Evolutionary conservation across 2,113 vertebrate species (phyloP).

Genomic region (Marmota flaviventris): DNA sequence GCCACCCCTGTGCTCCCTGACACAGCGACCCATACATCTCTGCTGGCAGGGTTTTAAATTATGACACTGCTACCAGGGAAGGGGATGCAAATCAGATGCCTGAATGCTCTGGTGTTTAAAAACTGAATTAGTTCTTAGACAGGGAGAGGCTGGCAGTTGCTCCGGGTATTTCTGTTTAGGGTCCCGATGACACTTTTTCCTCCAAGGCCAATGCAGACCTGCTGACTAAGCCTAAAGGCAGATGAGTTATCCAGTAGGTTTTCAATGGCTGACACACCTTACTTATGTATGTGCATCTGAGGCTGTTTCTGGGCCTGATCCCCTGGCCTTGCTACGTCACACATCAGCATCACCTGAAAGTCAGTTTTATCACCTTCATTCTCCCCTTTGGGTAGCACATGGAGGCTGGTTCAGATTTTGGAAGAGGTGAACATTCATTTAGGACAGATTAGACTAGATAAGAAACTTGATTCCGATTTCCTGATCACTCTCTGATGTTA

Average conservation of each 20-base stretch:
- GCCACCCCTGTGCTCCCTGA: slow-evolving; percentile 73
- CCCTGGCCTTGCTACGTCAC: fast-evolving
- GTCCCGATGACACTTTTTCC: neutral
- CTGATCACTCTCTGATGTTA: neutral
- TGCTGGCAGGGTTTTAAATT: slow-evolving; percentile 65
- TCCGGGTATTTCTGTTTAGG: slow-evolving; percentile 27
- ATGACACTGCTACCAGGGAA: neutral
- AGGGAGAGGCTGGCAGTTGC: slow-evolving; percentile 50
- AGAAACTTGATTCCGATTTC: neutral
- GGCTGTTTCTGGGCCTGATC: neutral
- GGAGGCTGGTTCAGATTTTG: fast-evolving
- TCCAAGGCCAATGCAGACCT: slow-evolving; percentile 26
- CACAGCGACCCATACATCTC: slow-evolving; percentile 26
- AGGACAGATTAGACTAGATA: neutral
- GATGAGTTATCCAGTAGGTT: slow-evolving; percentile 58
- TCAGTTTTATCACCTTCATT: neutral
- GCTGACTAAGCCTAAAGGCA: slow-evolving; percentile 56
- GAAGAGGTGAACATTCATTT: fast-evolving
- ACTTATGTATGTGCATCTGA: neutral
- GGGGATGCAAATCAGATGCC: slow-evolving; percentile 73
- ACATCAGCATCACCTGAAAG: neutral
- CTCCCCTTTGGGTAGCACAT: neutral
- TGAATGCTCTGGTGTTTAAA: slow-evolving; percentile 27
- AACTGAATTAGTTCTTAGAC: neutral
- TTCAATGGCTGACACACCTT: slow-evolving; percentile 59